Evolutionary conservation across 1,140 invertebrate species (phyloP).

Genomic region (Chironomus tepperi): DNA sequence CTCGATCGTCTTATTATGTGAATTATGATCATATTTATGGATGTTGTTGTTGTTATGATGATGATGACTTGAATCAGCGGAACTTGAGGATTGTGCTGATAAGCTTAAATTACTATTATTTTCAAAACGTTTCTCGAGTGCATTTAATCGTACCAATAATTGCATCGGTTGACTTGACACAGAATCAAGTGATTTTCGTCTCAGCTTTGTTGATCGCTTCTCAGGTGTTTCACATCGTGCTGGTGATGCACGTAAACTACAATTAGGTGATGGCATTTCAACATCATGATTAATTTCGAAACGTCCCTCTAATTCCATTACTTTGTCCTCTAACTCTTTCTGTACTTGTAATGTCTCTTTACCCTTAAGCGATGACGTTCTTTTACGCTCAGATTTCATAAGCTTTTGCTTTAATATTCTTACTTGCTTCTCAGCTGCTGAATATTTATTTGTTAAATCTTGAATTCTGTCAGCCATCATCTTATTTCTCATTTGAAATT

Average conservation of each 20-base stretch:
- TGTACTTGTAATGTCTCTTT: constrained; percentile 67
- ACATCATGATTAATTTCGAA: constrained; percentile 32
- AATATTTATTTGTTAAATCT: constrained; percentile 72
- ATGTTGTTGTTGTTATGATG: too few species aligned
- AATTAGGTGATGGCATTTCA: constrained; percentile 1
- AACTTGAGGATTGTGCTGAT: constrained; percentile 27
- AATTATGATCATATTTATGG: too few species aligned
- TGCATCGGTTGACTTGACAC: constrained; percentile 69
- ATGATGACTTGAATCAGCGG: constrained; percentile 25
- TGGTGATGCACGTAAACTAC: constrained; percentile 5
- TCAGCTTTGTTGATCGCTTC: constrained; percentile 30
- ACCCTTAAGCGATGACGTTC: constrained; percentile 73
- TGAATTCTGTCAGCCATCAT: constrained; percentile 76
- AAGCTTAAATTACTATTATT: constrained; percentile 25
- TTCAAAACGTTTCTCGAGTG: constrained; percentile 48
- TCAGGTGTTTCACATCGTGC: constrained; percentile 19
- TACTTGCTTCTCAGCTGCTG: constrained; percentile 72
- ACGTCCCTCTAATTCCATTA: constrained; percentile 63
- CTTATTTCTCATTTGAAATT: constrained; percentile 62
- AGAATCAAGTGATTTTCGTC: constrained; percentile 66
- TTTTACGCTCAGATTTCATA: constrained; percentile 65
- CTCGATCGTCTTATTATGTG: constrained; percentile 27
- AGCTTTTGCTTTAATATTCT: constrained; percentile 68
- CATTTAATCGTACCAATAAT: constrained; percentile 60
- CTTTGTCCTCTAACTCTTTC: constrained; percentile 74